Conservation (phyloP, 1,140 invertebrate genomes). For the Nautilus pompilius region DNA sequence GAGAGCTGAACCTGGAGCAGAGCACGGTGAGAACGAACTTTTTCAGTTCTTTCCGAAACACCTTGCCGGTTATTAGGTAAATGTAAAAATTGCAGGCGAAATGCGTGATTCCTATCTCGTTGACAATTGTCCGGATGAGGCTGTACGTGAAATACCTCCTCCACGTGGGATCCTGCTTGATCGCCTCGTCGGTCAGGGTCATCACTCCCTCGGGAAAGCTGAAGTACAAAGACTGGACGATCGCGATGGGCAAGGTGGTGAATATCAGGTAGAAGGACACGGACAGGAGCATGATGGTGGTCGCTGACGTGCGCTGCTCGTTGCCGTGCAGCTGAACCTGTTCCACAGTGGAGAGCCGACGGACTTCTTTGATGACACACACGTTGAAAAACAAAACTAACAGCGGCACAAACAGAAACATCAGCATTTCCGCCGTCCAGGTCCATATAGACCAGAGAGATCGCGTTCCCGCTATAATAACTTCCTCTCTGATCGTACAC, state of each 20-base stretch:
- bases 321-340: slow-evolving; percentile 28
- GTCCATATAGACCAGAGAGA: slow-evolving; percentile 42
- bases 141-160: slow-evolving; percentile 32
- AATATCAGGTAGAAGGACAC: slow-evolving; percentile 54
- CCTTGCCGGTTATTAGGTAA: slow-evolving; percentile 48
- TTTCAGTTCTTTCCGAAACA: slow-evolving; percentile 47
- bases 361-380: slow-evolving; percentile 47
- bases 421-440: slow-evolving; percentile 38
- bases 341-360: slow-evolving; percentile 36
- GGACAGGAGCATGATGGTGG: slow-evolving; percentile 49
- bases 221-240: slow-evolving; percentile 35
- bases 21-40: slow-evolving; percentile 10
- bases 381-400: slow-evolving; percentile 47
- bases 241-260: slow-evolving; percentile 47
- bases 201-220: slow-evolving; percentile 16
- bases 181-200: slow-evolving; percentile 9
- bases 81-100: slow-evolving; percentile 53
- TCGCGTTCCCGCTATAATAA: slow-evolving; percentile 17
- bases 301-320: slow-evolving; percentile 35
- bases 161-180: slow-evolving; percentile 19
- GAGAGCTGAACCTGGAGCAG: neutral
- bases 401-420: slow-evolving; percentile 46
- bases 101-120: slow-evolving; percentile 51
- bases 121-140: slow-evolving; percentile 33
- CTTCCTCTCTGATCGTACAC: slow-evolving; percentile 26